Evolutionary conservation across 2,888 invertebrate species (phyloP).

Genomic region (Herminia tarsipennalis): DNA sequence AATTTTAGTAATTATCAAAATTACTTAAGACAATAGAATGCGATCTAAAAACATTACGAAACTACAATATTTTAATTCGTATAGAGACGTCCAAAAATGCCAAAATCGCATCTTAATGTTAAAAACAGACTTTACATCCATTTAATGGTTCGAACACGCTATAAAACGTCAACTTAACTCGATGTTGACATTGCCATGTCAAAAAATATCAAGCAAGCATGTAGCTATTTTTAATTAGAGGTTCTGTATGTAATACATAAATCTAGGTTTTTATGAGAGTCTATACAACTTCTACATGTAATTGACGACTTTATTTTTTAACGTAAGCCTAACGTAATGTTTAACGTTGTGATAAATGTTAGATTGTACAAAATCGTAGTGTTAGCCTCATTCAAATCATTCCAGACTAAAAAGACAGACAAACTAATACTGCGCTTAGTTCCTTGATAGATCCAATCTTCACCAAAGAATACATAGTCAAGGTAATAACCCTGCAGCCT

Average conservation of each 20-base stretch:
- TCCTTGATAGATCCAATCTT: too few relatives aligned
- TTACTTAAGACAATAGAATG: conserved; percentile 12
- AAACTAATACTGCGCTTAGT: too few relatives aligned
- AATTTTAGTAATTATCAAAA: too few relatives aligned
- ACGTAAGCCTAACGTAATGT: too few relatives aligned
- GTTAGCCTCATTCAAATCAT: too few relatives aligned
- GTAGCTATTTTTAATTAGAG: conserved; percentile 3
- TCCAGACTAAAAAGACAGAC: too few relatives aligned
- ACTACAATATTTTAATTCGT: conserved; percentile 11
- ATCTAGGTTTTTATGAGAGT: neutral
- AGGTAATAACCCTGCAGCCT: too few relatives aligned
- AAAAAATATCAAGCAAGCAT: conserved; percentile 30
- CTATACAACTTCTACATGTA: too few relatives aligned
- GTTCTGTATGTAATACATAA: conserved; percentile 28
- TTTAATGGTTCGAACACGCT: conserved; percentile 48
- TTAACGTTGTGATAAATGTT: too few relatives aligned
- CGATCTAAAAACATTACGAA: conserved; percentile 10
- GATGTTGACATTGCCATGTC: conserved; percentile 29
- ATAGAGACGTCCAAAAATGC: conserved; percentile 24
- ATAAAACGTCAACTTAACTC: conserved; percentile 58
- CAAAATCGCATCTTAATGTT: conserved; percentile 23
- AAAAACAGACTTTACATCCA: conserved; percentile 35
- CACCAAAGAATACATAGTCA: too few relatives aligned
- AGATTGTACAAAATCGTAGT: too few relatives aligned
- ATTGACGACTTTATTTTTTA: too few relatives aligned